Evolutionary conservation across 2,888 invertebrate genomes (phyloP).

Genomic region (Dryadula phaetusa): DNA sequence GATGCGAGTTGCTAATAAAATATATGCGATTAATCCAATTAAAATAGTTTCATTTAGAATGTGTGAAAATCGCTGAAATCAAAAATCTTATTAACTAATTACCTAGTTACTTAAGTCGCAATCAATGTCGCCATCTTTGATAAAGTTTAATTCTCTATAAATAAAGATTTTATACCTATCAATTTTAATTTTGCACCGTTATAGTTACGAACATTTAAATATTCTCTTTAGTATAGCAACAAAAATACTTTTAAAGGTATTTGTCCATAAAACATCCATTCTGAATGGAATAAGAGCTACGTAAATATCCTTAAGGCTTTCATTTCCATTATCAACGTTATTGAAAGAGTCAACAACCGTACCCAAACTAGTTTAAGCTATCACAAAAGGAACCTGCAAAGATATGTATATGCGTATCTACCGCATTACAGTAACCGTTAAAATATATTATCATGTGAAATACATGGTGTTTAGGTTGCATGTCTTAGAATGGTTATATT

Average conservation of each 20-base stretch:
- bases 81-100: no score
- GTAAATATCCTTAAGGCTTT: conserved; percentile 33
- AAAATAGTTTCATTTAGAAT: no score
- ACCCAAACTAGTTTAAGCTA: conserved; percentile 24
- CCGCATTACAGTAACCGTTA: conserved; percentile 20
- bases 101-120: no score
- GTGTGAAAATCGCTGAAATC: no score
- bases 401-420: conserved; percentile 13
- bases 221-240: neutral
- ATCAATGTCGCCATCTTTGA: no score
- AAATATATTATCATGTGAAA: conserved; percentile 8
- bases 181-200: no score
- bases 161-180: no score
- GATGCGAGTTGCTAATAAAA: no score
- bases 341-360: conserved; percentile 29
- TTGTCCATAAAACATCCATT: conserved; percentile 26
- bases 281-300: conserved; percentile 30
- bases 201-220: neutral
- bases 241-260: conserved; percentile 13
- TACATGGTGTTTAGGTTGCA: neutral
- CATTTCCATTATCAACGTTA: conserved; percentile 31
- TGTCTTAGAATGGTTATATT: neutral
- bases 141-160: no score
- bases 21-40: no score
- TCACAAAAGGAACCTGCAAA: conserved; percentile 18